A percentile compares a stretch with the other conserved stretches of the same genome.
Conservation (phyloP, 2,888 invertebrate genomes). For the Seira ritae region DNA sequence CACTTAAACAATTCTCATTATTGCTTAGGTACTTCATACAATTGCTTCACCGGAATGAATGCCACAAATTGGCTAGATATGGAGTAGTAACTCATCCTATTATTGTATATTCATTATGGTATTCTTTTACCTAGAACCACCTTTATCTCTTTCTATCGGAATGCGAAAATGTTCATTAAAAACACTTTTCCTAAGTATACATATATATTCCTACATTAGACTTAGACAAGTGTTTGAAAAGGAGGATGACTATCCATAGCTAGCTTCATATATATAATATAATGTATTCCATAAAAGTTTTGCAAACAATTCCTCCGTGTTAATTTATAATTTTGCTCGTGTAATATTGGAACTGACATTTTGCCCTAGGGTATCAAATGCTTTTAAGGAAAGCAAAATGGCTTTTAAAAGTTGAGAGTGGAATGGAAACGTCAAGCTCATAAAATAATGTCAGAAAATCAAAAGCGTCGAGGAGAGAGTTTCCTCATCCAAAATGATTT, state of each 20-base stretch:
- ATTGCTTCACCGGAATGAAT: background rate
- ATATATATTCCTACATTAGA: background rate
- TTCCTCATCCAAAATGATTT: background rate
- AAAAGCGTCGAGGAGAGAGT: conserved; percentile 2
- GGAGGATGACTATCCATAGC: no score
- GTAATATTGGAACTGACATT: conserved; percentile 5
- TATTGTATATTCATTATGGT: no score
- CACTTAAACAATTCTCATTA: conserved; percentile 20
- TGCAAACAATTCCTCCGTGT: background rate
- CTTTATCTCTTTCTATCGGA: background rate
- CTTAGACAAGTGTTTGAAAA: background rate
- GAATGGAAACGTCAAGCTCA: background rate
- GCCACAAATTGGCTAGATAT: conserved; percentile 10
- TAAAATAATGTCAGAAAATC: conserved; percentile 13
- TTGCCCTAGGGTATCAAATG: conserved; percentile 9
- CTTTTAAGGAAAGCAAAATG: background rate
- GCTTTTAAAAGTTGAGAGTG: conserved; percentile 2
- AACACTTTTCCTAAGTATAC: background rate
- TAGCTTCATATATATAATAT: no score
- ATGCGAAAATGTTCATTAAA: background rate
- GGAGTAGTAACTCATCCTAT: background rate
- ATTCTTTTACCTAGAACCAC: no score
- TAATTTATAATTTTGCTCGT: conserved; percentile 1
- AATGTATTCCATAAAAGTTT: no score
- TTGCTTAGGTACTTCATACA: background rate